Evolutionary conservation across 2,113 vertebrate genomes (phyloP).

Genomic region (Corydoras maculifer): DNA sequence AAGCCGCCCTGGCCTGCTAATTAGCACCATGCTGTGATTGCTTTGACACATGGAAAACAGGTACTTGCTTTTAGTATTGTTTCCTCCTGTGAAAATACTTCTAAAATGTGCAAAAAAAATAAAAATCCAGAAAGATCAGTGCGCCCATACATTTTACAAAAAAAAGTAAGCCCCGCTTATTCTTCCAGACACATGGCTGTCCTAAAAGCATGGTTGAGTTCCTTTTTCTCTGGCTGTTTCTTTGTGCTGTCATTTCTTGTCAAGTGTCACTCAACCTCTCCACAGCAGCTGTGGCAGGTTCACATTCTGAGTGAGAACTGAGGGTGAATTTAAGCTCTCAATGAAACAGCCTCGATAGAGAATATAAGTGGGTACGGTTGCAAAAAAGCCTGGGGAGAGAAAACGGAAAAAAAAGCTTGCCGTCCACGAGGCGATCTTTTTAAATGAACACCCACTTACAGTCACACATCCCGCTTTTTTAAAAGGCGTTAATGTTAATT

Average conservation of each 20-base stretch:
- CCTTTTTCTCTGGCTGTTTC: not conserved
- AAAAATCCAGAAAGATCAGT: not conserved
- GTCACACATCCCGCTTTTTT: too few species aligned
- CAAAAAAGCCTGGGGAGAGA: too few species aligned
- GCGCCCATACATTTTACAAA: not conserved
- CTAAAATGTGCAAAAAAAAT: not conserved
- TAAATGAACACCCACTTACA: too few species aligned
- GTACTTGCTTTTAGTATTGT: not conserved
- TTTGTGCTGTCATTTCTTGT: slow-evolving; percentile 5
- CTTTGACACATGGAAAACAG: slow-evolving; percentile 16
- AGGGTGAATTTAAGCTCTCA: not conserved
- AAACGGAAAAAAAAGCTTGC: too few species aligned
- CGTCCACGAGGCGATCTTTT: too few species aligned
- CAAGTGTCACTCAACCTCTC: slow-evolving; percentile 9
- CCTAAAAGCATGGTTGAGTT: not conserved
- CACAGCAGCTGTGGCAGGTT: not conserved
- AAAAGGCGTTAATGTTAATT: too few species aligned
- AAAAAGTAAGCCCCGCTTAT: not conserved
- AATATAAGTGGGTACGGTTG: too few species aligned
- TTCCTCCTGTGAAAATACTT: not conserved
- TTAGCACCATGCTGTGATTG: slow-evolving; percentile 16
- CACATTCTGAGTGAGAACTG: not conserved
- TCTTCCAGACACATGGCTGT: not conserved
- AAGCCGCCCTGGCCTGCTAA: slow-evolving; percentile 8
- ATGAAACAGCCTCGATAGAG: not conserved